Evolutionary conservation across 2,888 invertebrate genomes (phyloP).

Genomic region (Bombylius discolor): DNA sequence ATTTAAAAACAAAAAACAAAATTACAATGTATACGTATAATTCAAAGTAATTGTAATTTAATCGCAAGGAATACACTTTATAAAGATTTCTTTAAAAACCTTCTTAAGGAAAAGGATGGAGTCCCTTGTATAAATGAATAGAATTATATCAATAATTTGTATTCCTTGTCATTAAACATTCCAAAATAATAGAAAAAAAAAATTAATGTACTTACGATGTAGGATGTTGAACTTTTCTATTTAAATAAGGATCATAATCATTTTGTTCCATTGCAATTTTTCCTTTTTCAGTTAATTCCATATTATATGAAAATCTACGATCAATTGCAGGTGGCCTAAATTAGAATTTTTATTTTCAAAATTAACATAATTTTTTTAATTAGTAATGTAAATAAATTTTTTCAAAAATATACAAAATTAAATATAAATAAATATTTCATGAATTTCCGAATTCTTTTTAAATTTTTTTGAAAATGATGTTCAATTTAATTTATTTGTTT

Average conservation of each 20-base stretch:
- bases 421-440: neutral
- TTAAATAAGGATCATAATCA: slow-evolving; percentile 53
- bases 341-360: too few species aligned
- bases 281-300: slow-evolving; percentile 33
- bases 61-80: neutral
- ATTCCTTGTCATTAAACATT: too few species aligned
- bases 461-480: too few species aligned
- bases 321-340: neutral
- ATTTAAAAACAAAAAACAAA: slow-evolving; percentile 19
- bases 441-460: too few species aligned
- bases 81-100: neutral
- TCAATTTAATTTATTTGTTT: too few species aligned
- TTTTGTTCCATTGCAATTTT: slow-evolving; percentile 23
- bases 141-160: too few species aligned
- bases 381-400: too few species aligned
- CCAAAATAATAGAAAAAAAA: neutral
- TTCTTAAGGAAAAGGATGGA: too few species aligned
- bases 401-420: neutral
- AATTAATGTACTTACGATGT: slow-evolving; percentile 48
- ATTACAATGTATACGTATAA: neutral
- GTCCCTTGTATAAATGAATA: too few species aligned
- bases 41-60: too few species aligned
- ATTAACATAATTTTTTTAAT: too few species aligned
- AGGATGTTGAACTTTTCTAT: slow-evolving; percentile 52
- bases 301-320: slow-evolving; percentile 16